Evolutionary conservation across 1,140 invertebrate genomes (phyloP).

Genomic region (Atta cephalotes): DNA sequence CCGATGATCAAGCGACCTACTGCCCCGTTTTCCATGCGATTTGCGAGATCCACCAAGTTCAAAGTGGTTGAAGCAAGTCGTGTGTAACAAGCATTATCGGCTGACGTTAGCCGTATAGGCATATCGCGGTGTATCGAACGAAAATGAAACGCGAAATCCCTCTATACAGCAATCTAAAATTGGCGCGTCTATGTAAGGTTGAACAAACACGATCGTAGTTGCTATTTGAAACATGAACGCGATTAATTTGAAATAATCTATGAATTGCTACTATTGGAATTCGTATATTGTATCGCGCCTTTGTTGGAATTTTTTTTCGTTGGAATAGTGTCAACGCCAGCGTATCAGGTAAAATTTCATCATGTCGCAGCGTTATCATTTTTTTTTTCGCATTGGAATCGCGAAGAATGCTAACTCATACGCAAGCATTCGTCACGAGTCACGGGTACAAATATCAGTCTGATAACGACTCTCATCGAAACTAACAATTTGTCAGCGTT

Average conservation of each 20-base stretch:
- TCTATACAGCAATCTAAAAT: conserved; percentile 8
- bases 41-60: conserved; percentile 80
- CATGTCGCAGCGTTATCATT: conserved; percentile 23
- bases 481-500: conserved; percentile 25
- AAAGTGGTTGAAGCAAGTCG: conserved; percentile 78
- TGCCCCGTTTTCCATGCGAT: conserved; percentile 79
- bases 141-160: conserved; percentile 16
- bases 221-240: not conserved
- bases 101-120: conserved; percentile 37
- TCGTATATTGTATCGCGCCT: not conserved
- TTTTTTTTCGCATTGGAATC: not conserved
- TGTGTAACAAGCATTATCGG: conserved; percentile 76
- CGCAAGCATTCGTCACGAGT: conserved; percentile 29
- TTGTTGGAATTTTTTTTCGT: not conserved
- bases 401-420: conserved; percentile 17
- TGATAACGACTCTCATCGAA: conserved; percentile 37
- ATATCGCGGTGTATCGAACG: conserved; percentile 26
- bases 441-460: conserved; percentile 26
- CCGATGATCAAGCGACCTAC: conserved; percentile 77
- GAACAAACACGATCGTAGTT: not conserved
- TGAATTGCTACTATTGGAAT: not conserved
- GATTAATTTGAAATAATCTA: conserved; percentile 11
- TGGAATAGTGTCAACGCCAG: not conserved
- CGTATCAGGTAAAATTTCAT: conserved; percentile 27
- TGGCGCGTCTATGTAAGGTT: not conserved